Percentiles rank a stretch among this genome's conserved stretches.
phyloP scores from a whole-genome alignment of 53 echinoderm and acorn worm genomes.

The Arbacia lixula region DNA sequence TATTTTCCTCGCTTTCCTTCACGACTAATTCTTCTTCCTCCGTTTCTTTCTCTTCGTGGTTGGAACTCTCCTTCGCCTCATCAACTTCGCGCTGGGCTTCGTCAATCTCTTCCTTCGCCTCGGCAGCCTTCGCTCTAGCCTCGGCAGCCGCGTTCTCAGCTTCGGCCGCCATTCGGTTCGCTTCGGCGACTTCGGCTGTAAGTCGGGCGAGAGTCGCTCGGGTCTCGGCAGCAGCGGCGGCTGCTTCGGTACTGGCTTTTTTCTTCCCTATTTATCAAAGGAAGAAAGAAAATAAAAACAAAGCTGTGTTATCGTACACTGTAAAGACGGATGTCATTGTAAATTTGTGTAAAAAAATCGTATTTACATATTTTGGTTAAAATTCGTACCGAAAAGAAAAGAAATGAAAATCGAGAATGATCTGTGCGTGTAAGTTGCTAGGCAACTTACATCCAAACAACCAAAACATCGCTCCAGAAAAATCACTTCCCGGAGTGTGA shows the following conservation, averaged over 20 bases:
- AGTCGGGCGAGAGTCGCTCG: conserved; percentile 75
- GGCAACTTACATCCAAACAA: no score
- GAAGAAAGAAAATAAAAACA: no score
- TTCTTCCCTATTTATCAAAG: conserved; percentile 56
- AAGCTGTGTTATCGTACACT: no score
- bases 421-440: no score
- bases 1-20: conserved; percentile 9
- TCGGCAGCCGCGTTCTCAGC: conserved; percentile 80
- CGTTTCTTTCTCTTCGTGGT: conserved; percentile 4
- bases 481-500: no score
- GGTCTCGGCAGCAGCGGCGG: conserved; percentile 64
- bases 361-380: no score
- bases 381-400: no score
- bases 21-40: background rate
- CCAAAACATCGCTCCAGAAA: no score
- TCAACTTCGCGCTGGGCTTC: conserved; percentile 12
- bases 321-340: no score
- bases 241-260: conserved; percentile 61
- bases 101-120: conserved; percentile 57
- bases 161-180: conserved; percentile 78
- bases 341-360: no score
- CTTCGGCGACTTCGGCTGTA: conserved; percentile 73
- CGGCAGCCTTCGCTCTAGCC: conserved; percentile 74
- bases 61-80: background rate
- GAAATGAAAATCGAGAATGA: no score